Conservation (phyloP, 2,888 invertebrate genomes). For the Epinotia brunnichana region DNA sequence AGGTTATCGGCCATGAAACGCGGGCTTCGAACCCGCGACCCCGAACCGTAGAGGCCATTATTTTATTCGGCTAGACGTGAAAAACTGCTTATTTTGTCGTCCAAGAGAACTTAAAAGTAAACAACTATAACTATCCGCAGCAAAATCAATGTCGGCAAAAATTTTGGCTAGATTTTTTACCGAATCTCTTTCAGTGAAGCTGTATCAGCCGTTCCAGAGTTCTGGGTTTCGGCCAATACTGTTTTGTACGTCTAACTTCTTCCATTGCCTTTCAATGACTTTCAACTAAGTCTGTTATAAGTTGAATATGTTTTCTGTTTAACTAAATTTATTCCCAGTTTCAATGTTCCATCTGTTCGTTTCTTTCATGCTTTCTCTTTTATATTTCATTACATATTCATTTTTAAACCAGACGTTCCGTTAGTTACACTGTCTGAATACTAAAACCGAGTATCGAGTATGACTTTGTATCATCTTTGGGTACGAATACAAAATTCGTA, state of each 20-base stretch:
- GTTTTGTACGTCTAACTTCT: constrained; percentile 9
- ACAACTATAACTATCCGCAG: neutral
- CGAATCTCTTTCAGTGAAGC: constrained; percentile 10
- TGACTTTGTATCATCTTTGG: neutral
- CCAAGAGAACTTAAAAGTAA: constrained; percentile 7
- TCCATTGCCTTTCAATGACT: constrained; percentile 5
- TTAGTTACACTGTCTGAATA: neutral
- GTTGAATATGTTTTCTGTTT: constrained; percentile 1
- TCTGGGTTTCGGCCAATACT: constrained; percentile 28
- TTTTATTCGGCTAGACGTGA: constrained; percentile 50
- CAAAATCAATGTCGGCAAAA: constrained; percentile 7
- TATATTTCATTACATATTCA: constrained; percentile 20
- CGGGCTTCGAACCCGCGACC: constrained; percentile 65
- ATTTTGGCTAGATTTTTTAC: neutral
- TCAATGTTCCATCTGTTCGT: neutral
- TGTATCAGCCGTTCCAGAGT: constrained; percentile 20
- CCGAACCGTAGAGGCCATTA: constrained; percentile 59
- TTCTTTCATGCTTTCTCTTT: constrained; percentile 6
- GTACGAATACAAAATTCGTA: neutral
- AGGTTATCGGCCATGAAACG: constrained; percentile 59
- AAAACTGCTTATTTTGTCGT: constrained; percentile 20
- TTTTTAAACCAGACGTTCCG: constrained; percentile 3
- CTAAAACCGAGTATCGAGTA: neutral
- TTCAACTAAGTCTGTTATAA: constrained; percentile 17
- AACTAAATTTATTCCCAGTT: neutral